A percentile compares a stretch with the other conserved stretches of the same genome.
Conservation (phyloP, 2,113 vertebrate genomes). For the Plestiodon gilberti region DNA sequence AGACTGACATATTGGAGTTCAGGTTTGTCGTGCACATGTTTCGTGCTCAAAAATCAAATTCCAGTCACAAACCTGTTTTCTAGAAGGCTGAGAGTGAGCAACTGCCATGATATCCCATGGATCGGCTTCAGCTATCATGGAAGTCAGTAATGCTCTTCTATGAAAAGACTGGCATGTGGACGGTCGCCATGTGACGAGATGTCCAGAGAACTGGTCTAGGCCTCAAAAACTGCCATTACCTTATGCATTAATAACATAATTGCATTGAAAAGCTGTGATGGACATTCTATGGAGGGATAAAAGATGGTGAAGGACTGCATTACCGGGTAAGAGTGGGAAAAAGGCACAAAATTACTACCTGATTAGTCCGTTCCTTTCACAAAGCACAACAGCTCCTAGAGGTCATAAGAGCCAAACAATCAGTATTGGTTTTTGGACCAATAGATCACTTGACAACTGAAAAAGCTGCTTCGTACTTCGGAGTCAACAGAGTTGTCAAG, state of each 20-base stretch:
- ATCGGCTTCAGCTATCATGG: not conserved
- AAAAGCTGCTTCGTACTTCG: not conserved
- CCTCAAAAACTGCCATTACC: not conserved
- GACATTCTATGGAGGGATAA: not conserved
- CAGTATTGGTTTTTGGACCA: not conserved
- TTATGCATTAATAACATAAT: not conserved
- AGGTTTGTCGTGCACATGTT: too few relatives aligned
- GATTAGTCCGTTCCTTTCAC: slow-evolving; percentile 1
- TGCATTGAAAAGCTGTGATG: not conserved
- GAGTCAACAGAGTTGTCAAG: not conserved
- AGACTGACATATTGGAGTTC: too few relatives aligned
- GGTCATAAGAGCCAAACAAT: slow-evolving; percentile 10
- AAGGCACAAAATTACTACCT: not conserved
- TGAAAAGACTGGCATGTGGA: not conserved
- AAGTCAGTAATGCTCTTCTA: not conserved
- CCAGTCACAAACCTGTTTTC: too few relatives aligned
- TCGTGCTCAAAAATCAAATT: too few relatives aligned
- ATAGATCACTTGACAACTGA: not conserved
- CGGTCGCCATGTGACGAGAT: not conserved
- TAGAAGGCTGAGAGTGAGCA: too few relatives aligned
- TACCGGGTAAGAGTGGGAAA: not conserved
- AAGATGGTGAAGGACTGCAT: not conserved
- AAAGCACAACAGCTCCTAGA: slow-evolving; percentile 1
- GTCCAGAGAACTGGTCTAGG: not conserved
- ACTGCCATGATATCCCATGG: not conserved